phyloP scores from a whole-genome alignment of 2,888 invertebrate species.

The Adineta ricciae region DNA sequence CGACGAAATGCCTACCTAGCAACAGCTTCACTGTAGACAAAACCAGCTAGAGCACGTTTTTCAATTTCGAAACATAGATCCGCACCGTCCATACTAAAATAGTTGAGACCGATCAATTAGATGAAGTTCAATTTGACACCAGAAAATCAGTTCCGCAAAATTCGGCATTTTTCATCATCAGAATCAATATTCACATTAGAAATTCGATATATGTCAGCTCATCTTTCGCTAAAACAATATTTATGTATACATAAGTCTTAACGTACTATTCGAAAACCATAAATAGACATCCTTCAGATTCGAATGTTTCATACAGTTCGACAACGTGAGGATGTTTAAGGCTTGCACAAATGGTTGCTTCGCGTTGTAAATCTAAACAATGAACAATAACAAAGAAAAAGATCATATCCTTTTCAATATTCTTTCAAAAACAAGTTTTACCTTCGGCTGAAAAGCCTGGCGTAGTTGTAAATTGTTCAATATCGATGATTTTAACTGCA shows the following conservation, averaged over 20 bases:
- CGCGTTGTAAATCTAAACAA: conserved; percentile 78
- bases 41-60: conserved; percentile 83
- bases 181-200: no score
- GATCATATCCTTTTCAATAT: no score
- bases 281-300: conserved; percentile 93
- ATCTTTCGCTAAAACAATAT: neutral
- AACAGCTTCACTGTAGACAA: conserved; percentile 97
- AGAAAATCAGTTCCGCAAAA: no score
- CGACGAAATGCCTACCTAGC: conserved; percentile 55
- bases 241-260: conserved; percentile 34
- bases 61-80: conserved; percentile 97
- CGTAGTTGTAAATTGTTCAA: conserved; percentile 79
- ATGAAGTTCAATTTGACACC: no score
- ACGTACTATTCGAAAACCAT: conserved; percentile 99
- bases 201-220: neutral
- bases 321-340: conserved; percentile 97
- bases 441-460: conserved; percentile 34
- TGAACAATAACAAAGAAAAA: conserved; percentile 31
- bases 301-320: conserved; percentile 91
- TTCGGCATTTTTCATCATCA: no score
- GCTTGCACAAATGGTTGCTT: conserved; percentile 85
- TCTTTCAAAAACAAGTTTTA: neutral
- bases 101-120: no score
- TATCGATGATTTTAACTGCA: conserved; percentile 95
- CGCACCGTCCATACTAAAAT: conserved; percentile 86